Conservation (phyloP, 2,113 vertebrate species). For the Clupea harengus region DNA sequence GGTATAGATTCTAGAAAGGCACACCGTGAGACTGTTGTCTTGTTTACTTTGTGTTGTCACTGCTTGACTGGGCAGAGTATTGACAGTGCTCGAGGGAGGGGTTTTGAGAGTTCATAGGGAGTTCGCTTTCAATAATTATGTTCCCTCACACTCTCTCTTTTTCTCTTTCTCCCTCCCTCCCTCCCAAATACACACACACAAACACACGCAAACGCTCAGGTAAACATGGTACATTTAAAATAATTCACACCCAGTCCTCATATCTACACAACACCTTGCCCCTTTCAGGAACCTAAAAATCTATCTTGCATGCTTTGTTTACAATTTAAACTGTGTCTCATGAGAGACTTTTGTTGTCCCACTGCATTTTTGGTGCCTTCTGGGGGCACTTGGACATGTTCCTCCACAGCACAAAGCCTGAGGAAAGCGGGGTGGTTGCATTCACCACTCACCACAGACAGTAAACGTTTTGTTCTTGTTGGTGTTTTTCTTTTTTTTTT, state of each 20-base stretch:
- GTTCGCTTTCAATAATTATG: background rate
- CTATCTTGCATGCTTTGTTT: background rate
- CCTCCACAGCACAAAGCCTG: background rate
- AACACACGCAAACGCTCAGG: background rate
- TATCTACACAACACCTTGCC: background rate
- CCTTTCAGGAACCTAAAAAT: background rate
- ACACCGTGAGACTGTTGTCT: background rate
- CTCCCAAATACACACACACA: background rate
- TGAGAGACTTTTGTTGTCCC: background rate
- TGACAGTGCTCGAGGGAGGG: background rate
- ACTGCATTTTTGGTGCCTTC: background rate
- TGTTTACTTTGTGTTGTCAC: background rate
- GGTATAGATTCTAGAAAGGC: background rate
- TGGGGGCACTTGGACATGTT: background rate
- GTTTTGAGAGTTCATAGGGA: background rate
- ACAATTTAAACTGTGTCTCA: background rate
- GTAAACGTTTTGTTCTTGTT: conserved; percentile 9
- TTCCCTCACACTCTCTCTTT: conserved; percentile 16
- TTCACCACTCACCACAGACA: background rate
- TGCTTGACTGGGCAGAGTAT: background rate
- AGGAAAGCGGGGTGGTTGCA: background rate
- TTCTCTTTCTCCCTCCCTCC: background rate
- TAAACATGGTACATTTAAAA: no score
- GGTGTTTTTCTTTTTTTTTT: background rate
- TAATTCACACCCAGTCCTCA: background rate